Base-by-base conservation (phyloP, 1,140 invertebrate species). In the Tetranychus cinnabarinus region DNA sequence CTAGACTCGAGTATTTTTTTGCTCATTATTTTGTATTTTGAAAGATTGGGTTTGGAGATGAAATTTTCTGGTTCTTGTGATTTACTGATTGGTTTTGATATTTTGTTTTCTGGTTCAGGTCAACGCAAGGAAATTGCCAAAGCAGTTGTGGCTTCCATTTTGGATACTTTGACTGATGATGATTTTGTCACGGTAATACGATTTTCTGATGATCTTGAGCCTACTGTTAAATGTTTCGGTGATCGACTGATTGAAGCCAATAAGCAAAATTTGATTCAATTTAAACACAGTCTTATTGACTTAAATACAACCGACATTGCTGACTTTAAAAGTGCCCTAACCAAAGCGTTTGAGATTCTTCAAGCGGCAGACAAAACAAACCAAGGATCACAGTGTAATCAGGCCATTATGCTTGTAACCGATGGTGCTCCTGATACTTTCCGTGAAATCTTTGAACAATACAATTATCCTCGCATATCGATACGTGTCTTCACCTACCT, bases 361-460 rank as follows among this genome's bases (percentile, higher is more conserved):
- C 78, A 79, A 74, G 8, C 34, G 23, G 60, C 52, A 31, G 69
- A 70, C 55, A 58, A 61, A 36, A 64, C 62, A 36, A 61, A 82
- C 1, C 78, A 81, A 66, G 87, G 88, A 7, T 77, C 79, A 63
- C 84, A 92, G 12, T 98, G 93, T 69, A 97, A 97, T 74, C 85
- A 93, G 74, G 92, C 91, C 10, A 97, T 98, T 67, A 97, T 98
- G 92, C 73, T 99, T 56, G 84, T 99, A 65, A 96, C 93, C 10
- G 95, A 98, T 75, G 95, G 93, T 35, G 87, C 93, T 33, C 90
- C 93, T 15, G 86, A 89, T 66, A 88, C 85, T 68, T 92, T 84
- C 72, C 83, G 90, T 68, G 83, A 89, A 66, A 82, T 96, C 55
- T 97, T 97, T 71, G 78, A 86, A 68, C 74, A 78, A 62, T 90